These are phyloP conservation scores for Xestia sexstrigata DNA, from an alignment of 2,888 invertebrate genomes.

Conservation along the genomic window DNA sequence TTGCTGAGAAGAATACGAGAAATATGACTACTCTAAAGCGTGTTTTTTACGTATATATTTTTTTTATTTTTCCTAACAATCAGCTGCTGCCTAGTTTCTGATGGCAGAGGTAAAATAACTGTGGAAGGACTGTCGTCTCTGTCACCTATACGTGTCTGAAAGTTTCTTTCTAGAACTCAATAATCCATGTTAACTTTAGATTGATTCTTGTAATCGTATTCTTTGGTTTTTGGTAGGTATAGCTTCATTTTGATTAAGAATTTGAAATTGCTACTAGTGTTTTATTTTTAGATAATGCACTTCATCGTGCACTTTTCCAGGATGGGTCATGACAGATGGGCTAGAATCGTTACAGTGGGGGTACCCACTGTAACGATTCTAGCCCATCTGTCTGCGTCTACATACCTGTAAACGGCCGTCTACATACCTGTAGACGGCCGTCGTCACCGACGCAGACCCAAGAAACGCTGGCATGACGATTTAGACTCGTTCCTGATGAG, in stretches of 20 bases:
- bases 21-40: not conserved
- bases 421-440: too few relatives aligned
- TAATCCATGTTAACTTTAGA: not conserved
- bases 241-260: constrained; percentile 5
- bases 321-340: too few relatives aligned
- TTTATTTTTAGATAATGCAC: not conserved
- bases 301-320: too few relatives aligned
- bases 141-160: not conserved
- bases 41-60: not conserved
- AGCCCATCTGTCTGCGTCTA: too few relatives aligned
- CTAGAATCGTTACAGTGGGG: too few relatives aligned
- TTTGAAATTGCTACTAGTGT: not conserved
- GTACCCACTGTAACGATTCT: too few relatives aligned
- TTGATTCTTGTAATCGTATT: not conserved
- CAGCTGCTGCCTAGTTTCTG: not conserved
- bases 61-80: not conserved
- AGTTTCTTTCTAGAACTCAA: not conserved
- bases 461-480: too few relatives aligned
- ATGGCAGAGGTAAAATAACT: not conserved
- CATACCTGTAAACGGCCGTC: too few relatives aligned
- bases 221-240: not conserved
- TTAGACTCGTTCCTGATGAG: too few relatives aligned
- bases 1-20: not conserved
- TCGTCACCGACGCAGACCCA: too few relatives aligned
- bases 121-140: not conserved